These are phyloP conservation scores for Rutpela maculata DNA, from an alignment of 2,888 invertebrate species.

Conservation along the genomic window DNA sequence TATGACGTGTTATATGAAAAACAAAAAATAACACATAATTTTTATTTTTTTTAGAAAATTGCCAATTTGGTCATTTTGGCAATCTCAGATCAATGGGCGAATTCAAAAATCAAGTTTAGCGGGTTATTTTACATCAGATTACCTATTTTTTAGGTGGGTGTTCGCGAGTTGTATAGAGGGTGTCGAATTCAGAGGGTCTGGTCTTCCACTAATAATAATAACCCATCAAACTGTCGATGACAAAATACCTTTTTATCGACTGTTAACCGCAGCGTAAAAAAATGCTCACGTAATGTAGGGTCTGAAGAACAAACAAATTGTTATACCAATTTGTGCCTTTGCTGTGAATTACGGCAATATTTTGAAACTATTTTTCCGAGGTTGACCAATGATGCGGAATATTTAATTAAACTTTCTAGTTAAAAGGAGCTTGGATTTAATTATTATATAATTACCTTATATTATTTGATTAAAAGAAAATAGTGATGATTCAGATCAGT, in stretches of 20 bases:
- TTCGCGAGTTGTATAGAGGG: too few species aligned
- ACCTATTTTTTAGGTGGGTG: too few species aligned
- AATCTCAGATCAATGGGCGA: too few species aligned
- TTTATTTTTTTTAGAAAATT: too few species aligned
- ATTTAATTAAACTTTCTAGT: constrained; percentile 59
- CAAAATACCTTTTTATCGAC: constrained; percentile 32
- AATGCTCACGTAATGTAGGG: constrained; percentile 26
- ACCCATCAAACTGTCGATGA: constrained; percentile 29
- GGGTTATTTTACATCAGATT: too few species aligned
- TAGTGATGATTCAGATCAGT: constrained; percentile 22
- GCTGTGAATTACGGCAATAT: constrained; percentile 42
- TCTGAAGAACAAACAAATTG: constrained; percentile 33
- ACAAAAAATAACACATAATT: too few species aligned
- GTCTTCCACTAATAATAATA: too few species aligned
- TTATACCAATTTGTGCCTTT: constrained; percentile 31
- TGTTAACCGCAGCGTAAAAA: constrained; percentile 34
- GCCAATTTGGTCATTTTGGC: too few species aligned
- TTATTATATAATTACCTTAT: constrained; percentile 43
- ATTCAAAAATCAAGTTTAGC: too few species aligned
- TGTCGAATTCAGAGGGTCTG: too few species aligned
- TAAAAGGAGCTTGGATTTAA: constrained; percentile 42
- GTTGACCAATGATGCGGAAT: constrained; percentile 59
- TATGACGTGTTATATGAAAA: too few species aligned
- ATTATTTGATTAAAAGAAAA: constrained; percentile 22
- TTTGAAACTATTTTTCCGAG: constrained; percentile 57